A percentile compares a stretch with the other conserved stretches of the same genome.
Evolutionary conservation across 2,888 invertebrate genomes (phyloP).

Genomic region (Coelopa pilipes): DNA sequence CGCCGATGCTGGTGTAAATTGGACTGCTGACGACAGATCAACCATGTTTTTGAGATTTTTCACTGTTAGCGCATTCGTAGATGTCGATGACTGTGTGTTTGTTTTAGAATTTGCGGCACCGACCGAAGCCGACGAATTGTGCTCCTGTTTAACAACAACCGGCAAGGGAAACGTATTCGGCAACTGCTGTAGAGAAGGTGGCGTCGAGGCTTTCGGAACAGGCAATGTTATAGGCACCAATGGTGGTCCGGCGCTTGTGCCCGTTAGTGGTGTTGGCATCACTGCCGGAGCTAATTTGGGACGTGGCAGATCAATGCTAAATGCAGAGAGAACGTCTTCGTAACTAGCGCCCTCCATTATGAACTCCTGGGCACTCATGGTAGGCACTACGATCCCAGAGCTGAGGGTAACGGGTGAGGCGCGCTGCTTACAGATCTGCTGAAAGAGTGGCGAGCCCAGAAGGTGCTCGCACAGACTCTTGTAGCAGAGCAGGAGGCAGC

Average conservation of each 20-base stretch:
- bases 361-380: conserved; percentile 68
- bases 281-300: conserved; percentile 70
- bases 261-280: conserved; percentile 59
- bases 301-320: conserved; percentile 75
- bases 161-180: conserved; percentile 13
- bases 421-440: conserved; percentile 49
- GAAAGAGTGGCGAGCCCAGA: conserved; percentile 77
- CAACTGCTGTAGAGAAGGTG: conserved; percentile 28
- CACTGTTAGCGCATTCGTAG: conserved; percentile 40
- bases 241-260: conserved; percentile 53
- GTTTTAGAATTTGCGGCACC: background rate
- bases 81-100: conserved; percentile 1
- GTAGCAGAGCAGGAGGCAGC: conserved; percentile 86
- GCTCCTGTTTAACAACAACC: conserved; percentile 15
- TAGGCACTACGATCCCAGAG: conserved; percentile 67
- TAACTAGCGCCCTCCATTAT: conserved; percentile 85
- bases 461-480: conserved; percentile 89
- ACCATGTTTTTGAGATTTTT: conserved; percentile 42
- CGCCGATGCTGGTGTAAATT: conserved; percentile 18
- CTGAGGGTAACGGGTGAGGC: conserved; percentile 36
- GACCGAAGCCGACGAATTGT: conserved; percentile 1
- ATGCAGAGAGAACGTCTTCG: conserved; percentile 78
- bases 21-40: conserved; percentile 20
- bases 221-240: conserved; percentile 40
- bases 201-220: conserved; percentile 37